Conservation (phyloP, 2,888 invertebrate genomes). For the Rhingia campestris region DNA sequence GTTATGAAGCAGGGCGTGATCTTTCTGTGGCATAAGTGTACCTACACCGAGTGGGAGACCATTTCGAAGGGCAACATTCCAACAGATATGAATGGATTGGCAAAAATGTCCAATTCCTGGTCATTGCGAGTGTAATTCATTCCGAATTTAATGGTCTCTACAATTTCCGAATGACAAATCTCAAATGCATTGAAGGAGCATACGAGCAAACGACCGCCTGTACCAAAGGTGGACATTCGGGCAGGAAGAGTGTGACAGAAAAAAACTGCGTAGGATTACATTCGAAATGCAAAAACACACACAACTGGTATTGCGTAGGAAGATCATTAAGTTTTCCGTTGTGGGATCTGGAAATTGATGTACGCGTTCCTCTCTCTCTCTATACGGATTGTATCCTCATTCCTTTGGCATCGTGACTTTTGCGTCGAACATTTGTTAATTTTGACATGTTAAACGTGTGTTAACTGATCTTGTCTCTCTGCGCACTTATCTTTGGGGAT, state of each 20-base stretch:
- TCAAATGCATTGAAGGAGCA: slow-evolving; percentile 21
- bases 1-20: slow-evolving; percentile 43
- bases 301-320: slow-evolving; percentile 33
- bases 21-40: slow-evolving; percentile 2
- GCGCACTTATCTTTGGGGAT: slow-evolving; percentile 27
- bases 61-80: slow-evolving; percentile 12
- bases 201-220: slow-evolving; percentile 7
- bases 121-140: slow-evolving; percentile 28
- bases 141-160: slow-evolving; percentile 2
- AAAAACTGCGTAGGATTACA: slow-evolving; percentile 50
- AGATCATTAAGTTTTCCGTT: slow-evolving; percentile 44
- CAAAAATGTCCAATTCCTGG: slow-evolving; percentile 38
- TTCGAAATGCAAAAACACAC: slow-evolving; percentile 22
- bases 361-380: slow-evolving; percentile 13
- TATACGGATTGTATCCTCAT: not conserved
- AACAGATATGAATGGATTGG: slow-evolving; percentile 44
- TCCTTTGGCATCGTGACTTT: slow-evolving; percentile 17
- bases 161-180: slow-evolving; percentile 13
- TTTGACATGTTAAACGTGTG: slow-evolving; percentile 55
- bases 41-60: slow-evolving; percentile 18
- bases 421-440: slow-evolving; percentile 54
- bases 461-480: slow-evolving; percentile 55
- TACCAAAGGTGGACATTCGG: not conserved
- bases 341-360: slow-evolving; percentile 51
- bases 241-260: not conserved